Percentiles rank a stretch among this genome's conserved stretches.
These are phyloP conservation scores for Trinectes maculatus DNA, from an alignment of 2,113 vertebrate species.

Conservation along the genomic window DNA sequence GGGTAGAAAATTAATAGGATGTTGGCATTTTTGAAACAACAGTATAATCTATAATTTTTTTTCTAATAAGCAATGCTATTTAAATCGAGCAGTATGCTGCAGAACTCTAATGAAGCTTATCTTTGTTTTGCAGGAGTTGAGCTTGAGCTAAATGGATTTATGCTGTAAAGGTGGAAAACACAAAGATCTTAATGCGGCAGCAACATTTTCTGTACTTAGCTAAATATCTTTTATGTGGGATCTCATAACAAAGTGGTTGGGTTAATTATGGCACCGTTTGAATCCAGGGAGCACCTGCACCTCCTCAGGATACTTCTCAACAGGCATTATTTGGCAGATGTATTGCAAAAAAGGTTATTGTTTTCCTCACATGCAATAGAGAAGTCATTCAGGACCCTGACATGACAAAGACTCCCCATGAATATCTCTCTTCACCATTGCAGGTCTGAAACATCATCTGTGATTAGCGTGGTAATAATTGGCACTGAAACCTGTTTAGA, in stretches of 20 bases:
- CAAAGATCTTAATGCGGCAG: too few species aligned
- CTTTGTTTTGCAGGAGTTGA: too few species aligned
- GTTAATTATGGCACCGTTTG: slow-evolving; percentile 39
- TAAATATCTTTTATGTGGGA: slow-evolving; percentile 11
- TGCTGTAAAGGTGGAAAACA: background rate
- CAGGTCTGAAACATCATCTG: slow-evolving; percentile 59
- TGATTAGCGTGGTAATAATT: slow-evolving; percentile 77
- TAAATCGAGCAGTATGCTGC: background rate
- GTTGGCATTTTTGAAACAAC: too few species aligned
- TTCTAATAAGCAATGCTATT: background rate
- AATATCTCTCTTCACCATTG: slow-evolving; percentile 38
- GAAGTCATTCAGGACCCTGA: slow-evolving; percentile 29
- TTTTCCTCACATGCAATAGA: slow-evolving; percentile 13
- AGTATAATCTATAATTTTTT: too few species aligned
- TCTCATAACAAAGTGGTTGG: slow-evolving; percentile 15
- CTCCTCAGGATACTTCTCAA: slow-evolving; percentile 42
- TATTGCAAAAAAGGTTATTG: slow-evolving; percentile 57
- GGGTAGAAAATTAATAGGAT: background rate
- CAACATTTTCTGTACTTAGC: slow-evolving; percentile 7
- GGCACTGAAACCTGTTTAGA: slow-evolving; percentile 66
- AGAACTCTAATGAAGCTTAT: background rate
- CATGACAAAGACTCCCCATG: slow-evolving; percentile 53
- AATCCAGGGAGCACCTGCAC: slow-evolving; percentile 55
- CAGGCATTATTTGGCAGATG: slow-evolving; percentile 27
- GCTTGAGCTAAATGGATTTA: background rate